phyloP scores from a whole-genome alignment of 2,888 invertebrate species.

The Synergus japonicus region DNA sequence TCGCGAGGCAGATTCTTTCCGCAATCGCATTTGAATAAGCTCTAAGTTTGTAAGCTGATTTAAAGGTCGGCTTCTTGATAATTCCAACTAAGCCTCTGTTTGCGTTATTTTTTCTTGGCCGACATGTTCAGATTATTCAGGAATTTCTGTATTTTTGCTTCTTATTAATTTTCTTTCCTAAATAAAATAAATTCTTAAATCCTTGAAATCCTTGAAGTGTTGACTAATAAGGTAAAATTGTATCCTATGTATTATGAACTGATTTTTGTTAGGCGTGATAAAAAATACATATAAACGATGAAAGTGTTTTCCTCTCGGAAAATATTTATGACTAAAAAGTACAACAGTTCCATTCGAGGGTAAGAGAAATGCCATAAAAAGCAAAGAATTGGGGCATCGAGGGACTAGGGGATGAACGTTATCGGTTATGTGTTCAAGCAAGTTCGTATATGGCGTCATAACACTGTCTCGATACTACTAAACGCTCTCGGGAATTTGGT shows the following conservation, averaged over 20 bases:
- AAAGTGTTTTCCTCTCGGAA: background rate
- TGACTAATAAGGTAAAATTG: no score
- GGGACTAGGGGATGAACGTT: slow-evolving; percentile 10
- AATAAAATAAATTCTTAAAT: no score
- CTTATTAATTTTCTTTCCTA: no score
- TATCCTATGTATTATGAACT: no score
- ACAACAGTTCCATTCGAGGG: background rate
- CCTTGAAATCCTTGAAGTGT: no score
- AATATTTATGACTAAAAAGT: background rate
- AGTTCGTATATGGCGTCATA: background rate
- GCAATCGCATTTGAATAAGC: slow-evolving; percentile 1
- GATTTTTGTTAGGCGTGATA: background rate
- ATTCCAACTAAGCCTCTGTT: background rate
- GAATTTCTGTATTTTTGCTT: no score
- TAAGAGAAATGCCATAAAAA: background rate
- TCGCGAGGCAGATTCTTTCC: background rate
- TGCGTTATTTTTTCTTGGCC: background rate
- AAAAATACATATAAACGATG: background rate
- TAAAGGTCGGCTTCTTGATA: background rate
- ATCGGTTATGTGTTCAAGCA: background rate
- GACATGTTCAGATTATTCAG: background rate
- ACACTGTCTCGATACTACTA: background rate
- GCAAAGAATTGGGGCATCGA: background rate
- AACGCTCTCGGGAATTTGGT: background rate
- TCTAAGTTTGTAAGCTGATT: background rate